Evolutionary conservation across 2,113 vertebrate genomes (phyloP).

Genomic region (pig (Sus scrofa)): T2T-Sscrofa CM000816.6:34903501-34904000

Average conservation of each 20-base stretch:
- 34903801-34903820: background rate
- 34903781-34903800: background rate
- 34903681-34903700: background rate
- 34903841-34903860: slow-evolving; percentile 11
- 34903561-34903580: background rate
- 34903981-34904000: background rate
- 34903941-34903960: background rate
- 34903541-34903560: background rate
- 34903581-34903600: background rate
- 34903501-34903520: background rate
- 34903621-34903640: background rate
- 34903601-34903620: slow-evolving; percentile 19
- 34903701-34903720: background rate
- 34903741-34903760: slow-evolving; percentile 27
- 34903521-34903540: background rate
- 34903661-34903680: background rate
- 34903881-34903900: background rate
- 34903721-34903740: background rate
- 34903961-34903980: background rate
- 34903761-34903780: background rate
- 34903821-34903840: background rate
- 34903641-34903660: background rate
- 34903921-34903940: background rate
- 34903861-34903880: background rate
- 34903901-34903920: slow-evolving; percentile 31